Percentiles rank a stretch among this genome's conserved stretches.
Evolutionary conservation across 2,888 invertebrate genomes (phyloP).

Genomic region (Ophion slaviceki): DNA sequence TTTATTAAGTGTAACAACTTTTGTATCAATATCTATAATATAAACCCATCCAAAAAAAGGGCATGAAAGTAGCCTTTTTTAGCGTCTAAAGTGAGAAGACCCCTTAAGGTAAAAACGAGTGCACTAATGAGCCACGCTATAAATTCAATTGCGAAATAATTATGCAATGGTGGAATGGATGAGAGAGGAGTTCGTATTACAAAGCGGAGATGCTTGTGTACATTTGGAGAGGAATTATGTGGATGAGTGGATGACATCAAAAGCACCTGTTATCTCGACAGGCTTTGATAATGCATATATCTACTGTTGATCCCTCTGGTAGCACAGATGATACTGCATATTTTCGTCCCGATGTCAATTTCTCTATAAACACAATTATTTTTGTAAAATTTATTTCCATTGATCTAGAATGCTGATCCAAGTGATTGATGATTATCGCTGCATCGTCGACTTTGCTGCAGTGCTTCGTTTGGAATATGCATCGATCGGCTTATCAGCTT

Average conservation of each 20-base stretch:
- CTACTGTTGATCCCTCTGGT: neutral
- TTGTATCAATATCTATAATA: no score
- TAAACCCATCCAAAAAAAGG: no score
- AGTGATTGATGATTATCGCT: slow-evolving; percentile 4
- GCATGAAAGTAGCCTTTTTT: no score
- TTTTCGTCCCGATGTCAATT: slow-evolving; percentile 3
- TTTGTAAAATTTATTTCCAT: neutral
- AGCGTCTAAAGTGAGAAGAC: no score
- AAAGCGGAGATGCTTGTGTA: neutral
- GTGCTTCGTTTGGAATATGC: neutral
- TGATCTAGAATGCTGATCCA: slow-evolving; percentile 3
- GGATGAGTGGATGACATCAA: neutral
- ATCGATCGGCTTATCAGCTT: slow-evolving; percentile 2
- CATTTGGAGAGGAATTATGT: slow-evolving; percentile 25
- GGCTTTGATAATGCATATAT: slow-evolving; percentile 6
- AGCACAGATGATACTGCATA: neutral
- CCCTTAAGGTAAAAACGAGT: neutral
- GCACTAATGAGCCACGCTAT: neutral
- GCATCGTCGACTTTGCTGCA: neutral
- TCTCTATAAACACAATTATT: neutral
- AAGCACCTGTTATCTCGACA: slow-evolving; percentile 12
- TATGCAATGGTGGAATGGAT: neutral
- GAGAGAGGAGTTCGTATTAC: neutral
- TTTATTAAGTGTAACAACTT: no score
- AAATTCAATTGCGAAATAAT: neutral